Conservation (phyloP, 2,797 vertebrate species). For the Ara ararauna region DNA sequence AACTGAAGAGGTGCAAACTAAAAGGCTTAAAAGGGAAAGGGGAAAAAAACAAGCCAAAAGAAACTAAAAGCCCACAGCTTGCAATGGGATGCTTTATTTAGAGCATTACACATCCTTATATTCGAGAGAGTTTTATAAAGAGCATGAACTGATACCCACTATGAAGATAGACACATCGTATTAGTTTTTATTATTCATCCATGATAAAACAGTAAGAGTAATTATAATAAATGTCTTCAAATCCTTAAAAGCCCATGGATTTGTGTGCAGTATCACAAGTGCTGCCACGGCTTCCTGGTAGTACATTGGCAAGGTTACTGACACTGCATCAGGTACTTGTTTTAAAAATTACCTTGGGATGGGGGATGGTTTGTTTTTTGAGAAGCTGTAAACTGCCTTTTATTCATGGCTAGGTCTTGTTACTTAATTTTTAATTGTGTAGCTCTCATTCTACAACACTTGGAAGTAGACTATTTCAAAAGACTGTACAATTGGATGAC, state of each 20-base stretch:
- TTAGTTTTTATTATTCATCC: neutral
- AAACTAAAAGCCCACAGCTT: neutral
- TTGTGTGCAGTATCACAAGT: neutral
- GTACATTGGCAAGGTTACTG: neutral
- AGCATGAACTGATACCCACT: neutral
- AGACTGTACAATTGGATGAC: neutral
- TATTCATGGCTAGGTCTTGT: neutral
- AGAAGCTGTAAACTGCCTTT: neutral
- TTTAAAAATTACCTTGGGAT: neutral
- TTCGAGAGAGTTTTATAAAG: neutral
- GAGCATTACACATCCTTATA: neutral
- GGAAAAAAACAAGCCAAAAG: neutral
- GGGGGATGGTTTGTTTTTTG: neutral
- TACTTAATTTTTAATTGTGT: neutral
- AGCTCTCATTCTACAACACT: neutral
- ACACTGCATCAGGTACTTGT: neutral
- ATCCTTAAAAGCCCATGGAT: neutral
- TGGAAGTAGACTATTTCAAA: neutral
- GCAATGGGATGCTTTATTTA: neutral
- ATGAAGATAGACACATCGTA: neutral
- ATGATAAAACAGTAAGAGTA: neutral
- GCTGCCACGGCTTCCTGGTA: neutral
- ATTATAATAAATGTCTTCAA: neutral
- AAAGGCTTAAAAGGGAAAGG: neutral
- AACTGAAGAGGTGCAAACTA: neutral